Base-by-base conservation (phyloP, 2,113 vertebrate genomes). In the Tychaedon coryphoeus region DNA sequence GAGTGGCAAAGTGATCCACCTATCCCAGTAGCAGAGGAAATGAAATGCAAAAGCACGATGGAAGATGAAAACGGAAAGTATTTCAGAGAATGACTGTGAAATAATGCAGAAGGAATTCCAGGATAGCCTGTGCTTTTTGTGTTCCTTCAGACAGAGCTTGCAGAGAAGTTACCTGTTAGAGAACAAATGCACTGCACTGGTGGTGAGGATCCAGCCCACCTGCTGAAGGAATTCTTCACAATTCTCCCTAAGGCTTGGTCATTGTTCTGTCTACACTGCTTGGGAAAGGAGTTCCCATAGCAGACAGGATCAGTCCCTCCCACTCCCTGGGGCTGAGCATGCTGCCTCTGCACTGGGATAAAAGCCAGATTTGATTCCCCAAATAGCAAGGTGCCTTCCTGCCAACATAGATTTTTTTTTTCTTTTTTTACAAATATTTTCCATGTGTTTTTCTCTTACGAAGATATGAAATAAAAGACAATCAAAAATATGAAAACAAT, bases 311-410 rank as follows among this genome's bases (percentile, higher is more conserved):
- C 83, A 73, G 86, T 84, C 86, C 96, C 94, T 93, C 91, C 92
- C 93, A 85, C 57, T 89, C 80, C 77, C 76, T 85, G 66, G 66
- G 91, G 92, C 81, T 91, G 80, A 91, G 70, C 74, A 69, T 1
- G 42, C 72, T 96, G 96, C 86, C 79, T 94, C 86, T 93, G 83
- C 78, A 40, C 88, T 67, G 92, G 95, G 94, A 94, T 76, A 70
- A 92, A 73, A 83, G 94, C 93, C 94, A 95, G 91, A 96, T 40
- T 82, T 82, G 90, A 66, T 66, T 97, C 90, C 93, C 72, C 94
- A 96, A 97, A 96, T 95, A 97, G 93, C 81, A 93, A 97, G 93
- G 90, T 96, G 90, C 51, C 71, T 76, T 91, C 38, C 87, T 96
- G 94, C 96, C 95, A 97, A 82, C 85, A 91, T 22, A 88, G 20